Base-by-base conservation (phyloP, 2,888 invertebrate genomes). In the Euplagia quadripunctaria region DNA sequence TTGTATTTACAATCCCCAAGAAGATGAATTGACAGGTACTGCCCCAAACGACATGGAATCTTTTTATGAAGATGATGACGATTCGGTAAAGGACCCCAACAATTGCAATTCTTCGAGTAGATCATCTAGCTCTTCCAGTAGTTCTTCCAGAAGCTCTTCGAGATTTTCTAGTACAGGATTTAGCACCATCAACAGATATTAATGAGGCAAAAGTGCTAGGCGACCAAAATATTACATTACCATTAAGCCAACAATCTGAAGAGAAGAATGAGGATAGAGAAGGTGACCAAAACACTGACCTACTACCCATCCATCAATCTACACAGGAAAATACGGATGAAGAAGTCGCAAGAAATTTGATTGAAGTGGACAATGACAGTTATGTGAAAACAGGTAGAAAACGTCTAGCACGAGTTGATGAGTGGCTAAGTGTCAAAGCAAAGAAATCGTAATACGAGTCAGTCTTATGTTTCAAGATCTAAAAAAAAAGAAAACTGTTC, bases 61-160 rank as follows among this genome's bases (percentile, higher is more conserved):
- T n/a, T 64, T 46, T 52, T 52, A 52, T 17, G 64, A 70, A 63
- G 64, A 70, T 70, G 63, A 70, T 49, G 70, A 70, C 61, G 70
- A 70, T 64, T 70, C 70, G 43, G 70, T 70, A 42, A 70, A 70
- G 63, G 70, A 70, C 49, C 70, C 70, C 46, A 70, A 70, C 70
- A 64, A 70, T 61, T 61, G 63, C 20, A 63, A 46, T n/a, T 46
- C 46, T 70, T 70, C 70, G 58, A 42, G 43, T 20, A 70, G 63
- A 42, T 41, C 61, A 20, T 61, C 51, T 51, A 51, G 51, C 16
- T 51, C 51, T 51, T 51, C 51, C 51, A 51, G 51, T n/a, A 64
- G 64, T 43, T 64, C 64, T 43, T 64, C 64, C 7, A 43, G 16
- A 16, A 64, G 64, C n/a, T 64, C 64, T 43, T 64, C 42, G 8